phyloP scores from a whole-genome alignment of 2,797 vertebrate genomes.

The Rhinatrema bivittatum region DNA sequence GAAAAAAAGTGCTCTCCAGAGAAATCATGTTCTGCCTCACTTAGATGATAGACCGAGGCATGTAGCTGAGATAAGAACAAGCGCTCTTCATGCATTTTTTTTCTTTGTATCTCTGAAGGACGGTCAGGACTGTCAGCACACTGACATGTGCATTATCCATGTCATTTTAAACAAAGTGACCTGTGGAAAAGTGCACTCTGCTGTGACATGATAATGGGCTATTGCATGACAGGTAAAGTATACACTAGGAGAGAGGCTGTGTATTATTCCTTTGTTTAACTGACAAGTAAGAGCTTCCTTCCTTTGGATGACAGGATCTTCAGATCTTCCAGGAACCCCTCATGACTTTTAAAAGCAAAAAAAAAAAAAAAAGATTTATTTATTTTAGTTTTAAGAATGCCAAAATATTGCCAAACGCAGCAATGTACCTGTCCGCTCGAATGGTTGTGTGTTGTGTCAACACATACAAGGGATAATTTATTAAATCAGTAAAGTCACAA shows the following conservation, averaged over 20 bases:
- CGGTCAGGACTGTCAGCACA: conserved; percentile 68
- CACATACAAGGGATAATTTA: no score
- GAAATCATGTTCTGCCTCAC: conserved; percentile 86
- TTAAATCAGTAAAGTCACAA: no score
- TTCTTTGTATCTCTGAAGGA: conserved; percentile 76
- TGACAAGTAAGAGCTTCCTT: conserved; percentile 55
- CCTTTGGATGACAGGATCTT: conserved; percentile 41
- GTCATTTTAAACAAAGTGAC: conserved; percentile 88
- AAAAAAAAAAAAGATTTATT: conserved; percentile 4
- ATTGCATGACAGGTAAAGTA: conserved; percentile 76
- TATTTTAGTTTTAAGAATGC: no score
- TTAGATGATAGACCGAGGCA: conserved; percentile 69
- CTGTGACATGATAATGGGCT: conserved; percentile 77
- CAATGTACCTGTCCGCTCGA: no score
- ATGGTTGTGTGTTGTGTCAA: no score
- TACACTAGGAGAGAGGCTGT: conserved; percentile 53
- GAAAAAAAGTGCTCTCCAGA: conserved; percentile 89
- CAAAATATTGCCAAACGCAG: no score
- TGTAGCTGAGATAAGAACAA: conserved; percentile 72
- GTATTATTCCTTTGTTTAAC: conserved; percentile 63
- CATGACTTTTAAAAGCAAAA: conserved; percentile 30
- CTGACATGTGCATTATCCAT: conserved; percentile 73
- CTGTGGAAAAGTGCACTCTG: conserved; percentile 67
- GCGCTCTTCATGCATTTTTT: conserved; percentile 46
- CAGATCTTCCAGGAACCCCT: conserved; percentile 36